Evolutionary conservation across 2,888 invertebrate species (phyloP).

Genomic region (Agriopis leucophaearia): DNA sequence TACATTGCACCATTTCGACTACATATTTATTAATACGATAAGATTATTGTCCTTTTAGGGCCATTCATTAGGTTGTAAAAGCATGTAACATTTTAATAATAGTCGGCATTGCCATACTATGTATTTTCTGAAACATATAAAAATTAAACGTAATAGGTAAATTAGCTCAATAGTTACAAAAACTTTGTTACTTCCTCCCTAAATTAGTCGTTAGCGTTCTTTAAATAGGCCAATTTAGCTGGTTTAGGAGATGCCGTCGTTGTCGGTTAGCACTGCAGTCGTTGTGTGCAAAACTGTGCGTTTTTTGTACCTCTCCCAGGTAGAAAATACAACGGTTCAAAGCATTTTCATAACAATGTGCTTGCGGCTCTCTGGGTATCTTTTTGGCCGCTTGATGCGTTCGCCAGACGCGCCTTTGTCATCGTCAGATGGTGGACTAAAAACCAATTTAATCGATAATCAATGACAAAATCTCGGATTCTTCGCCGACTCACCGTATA

Average conservation of each 20-base stretch:
- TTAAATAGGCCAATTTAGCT: conserved; percentile 80
- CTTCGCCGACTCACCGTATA: conserved; percentile 64
- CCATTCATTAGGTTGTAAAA: neutral
- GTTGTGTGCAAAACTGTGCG: conserved; percentile 76
- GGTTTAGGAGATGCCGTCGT: conserved; percentile 62
- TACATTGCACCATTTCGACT: neutral
- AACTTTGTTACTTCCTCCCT: conserved; percentile 72
- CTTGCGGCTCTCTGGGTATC: conserved; percentile 78
- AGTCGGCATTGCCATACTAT: conserved; percentile 52
- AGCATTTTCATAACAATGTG: conserved; percentile 86
- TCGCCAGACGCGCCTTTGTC: conserved; percentile 84
- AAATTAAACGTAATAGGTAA: conserved; percentile 55
- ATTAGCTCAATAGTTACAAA: conserved; percentile 64
- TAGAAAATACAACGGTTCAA: conserved; percentile 80
- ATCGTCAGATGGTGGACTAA: conserved; percentile 80
- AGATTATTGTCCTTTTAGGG: neutral
- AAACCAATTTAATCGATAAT: conserved; percentile 79
- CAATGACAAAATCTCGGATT: conserved; percentile 72
- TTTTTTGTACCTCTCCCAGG: conserved; percentile 80
- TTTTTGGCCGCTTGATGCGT: conserved; percentile 78
- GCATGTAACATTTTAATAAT: conserved; percentile 54
- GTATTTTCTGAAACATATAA: conserved; percentile 49
- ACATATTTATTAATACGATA: neutral
- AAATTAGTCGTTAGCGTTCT: conserved; percentile 79
- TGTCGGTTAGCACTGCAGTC: conserved; percentile 68